Percentiles rank a stretch among this genome's conserved stretches.
Conservation (phyloP, 2,888 invertebrate species). For the Lasioglossum marginatum region DNA sequence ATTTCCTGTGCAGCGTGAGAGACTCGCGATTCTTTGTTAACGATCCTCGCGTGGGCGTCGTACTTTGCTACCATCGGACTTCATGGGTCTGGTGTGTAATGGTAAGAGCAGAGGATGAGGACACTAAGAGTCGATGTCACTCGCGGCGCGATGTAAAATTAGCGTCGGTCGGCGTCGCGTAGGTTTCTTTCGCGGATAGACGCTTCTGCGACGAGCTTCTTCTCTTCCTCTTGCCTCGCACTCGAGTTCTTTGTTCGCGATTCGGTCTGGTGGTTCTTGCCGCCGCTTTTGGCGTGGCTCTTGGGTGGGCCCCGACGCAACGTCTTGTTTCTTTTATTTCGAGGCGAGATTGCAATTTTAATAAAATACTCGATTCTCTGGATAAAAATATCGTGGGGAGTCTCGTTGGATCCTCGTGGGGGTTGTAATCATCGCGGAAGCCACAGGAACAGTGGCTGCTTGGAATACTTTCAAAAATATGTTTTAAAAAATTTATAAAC, state of each 20-base stretch:
- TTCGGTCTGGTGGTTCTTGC: conserved; percentile 6
- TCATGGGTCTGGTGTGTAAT: not conserved
- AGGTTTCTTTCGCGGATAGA: conserved; percentile 21
- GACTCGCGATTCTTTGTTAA: not conserved
- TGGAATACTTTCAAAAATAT: too few relatives aligned
- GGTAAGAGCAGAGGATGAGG: not conserved
- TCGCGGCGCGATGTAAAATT: conserved; percentile 15
- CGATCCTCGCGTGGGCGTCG: conserved; percentile 7
- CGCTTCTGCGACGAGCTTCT: conserved; percentile 1
- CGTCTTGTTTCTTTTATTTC: not conserved
- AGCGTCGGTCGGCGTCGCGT: conserved; percentile 23
- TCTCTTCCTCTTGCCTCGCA: not conserved
- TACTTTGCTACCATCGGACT: not conserved
- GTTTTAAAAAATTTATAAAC: too few relatives aligned
- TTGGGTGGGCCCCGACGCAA: not conserved
- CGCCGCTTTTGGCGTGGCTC: not conserved
- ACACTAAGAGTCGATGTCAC: conserved; percentile 2
- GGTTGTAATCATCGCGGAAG: too few relatives aligned
- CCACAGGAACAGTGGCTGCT: too few relatives aligned
- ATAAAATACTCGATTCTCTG: not conserved
- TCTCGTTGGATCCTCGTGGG: too few relatives aligned
- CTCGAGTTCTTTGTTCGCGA: conserved; percentile 12
- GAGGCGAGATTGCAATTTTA: not conserved
- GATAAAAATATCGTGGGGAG: not conserved
- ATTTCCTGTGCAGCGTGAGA: not conserved